Base-by-base conservation (phyloP, 23 tunicate species). In the Ciona savignyi region DNA sequence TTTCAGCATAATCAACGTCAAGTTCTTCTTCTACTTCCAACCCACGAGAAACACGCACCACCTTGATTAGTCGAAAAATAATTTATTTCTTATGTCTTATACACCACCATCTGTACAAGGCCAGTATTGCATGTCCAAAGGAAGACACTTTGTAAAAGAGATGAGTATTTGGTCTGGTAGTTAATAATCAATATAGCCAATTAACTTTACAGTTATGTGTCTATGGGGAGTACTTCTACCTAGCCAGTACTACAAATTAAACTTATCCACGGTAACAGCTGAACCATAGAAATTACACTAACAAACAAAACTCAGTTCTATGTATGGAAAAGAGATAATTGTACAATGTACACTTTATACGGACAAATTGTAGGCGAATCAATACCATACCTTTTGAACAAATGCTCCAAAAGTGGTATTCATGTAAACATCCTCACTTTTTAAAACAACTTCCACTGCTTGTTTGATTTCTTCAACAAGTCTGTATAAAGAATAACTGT, bases 361-460 rank as follows among this genome's bases (percentile, higher is more conserved):
- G n/a, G n/a, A n/a, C n/a, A n/a, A n/a, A n/a, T n/a, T n/a, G n/a
- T n/a, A n/a, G n/a, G n/a, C n/a, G n/a, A n/a, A n/a, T n/a, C n/a
- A n/a, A n/a, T n/a, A n/a, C n/a, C n/a, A 35, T 30, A 91, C 97
- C 65, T 91, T 81, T 66, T 91, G 97, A 28, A 91, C 71, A 34
- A 91, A 81, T 9, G 66, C 78, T 9, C 71, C 89, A 62, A 84
- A 91, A 25, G 97, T 84, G 2, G 97, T 91, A 51, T 88, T 80
- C 97, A 91, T 91, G 79, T 91, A 91, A 21, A 91, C 90, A 66
- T 91, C 97, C 76, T 91, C 97, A 77, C 72, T 91, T 74, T 91
- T 84, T 80, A 91, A 48, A 22, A 76, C 80, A 33, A 91, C 91
- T 0, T 72, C 75, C 26, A 87, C 74, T 60, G 80, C 79, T 82